Base-by-base conservation (phyloP, 2,113 vertebrate genomes). In the Rhagologus leucostigma region DNA sequence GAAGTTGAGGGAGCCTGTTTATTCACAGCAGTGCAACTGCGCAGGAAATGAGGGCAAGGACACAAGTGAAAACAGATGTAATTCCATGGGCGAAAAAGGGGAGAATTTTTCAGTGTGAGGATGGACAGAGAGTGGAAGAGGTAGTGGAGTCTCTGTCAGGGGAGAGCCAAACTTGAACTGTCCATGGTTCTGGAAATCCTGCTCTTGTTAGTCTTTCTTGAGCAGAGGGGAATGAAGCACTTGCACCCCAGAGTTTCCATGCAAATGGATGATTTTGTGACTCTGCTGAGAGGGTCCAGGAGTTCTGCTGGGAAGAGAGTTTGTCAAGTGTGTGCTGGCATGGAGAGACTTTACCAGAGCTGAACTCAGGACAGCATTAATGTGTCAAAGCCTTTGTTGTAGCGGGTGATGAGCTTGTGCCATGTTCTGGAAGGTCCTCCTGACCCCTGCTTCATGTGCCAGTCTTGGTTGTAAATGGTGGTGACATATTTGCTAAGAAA, bases 381-480 rank as follows among this genome's bases (percentile, higher is more conserved):
- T 26, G 21, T 20, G 20, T 35, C 20, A 35, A 20, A 62, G 20
- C 7, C 4, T 47, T 27, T 32, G 6, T 10, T 35, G 16, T 32
- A 44, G 46, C 10, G 16, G 8, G 6, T 42, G 32, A 24, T 24
- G 19, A 4, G 8, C 8, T 19, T 52, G 5, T 52, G 33, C 5
- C 37, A 26, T 8, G 35, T 26, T 32, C 16, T 71, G 26, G 7
- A 53, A 52, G 4, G 4, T 42, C 6, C 19, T n/a, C 9, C 6
- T 1, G 1, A 22, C 9, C 19, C 3, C 4, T 50, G 8, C 29
- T 13, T 33, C 35, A 17, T 12, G 13, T 41, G 22, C 29, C 10
- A 11, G 29, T 33, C 35, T 27, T 41, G 29, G 6, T 16, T 50
- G 4, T 39, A 24, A 29, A 7, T 50, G 9, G 6, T 41, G 30